Base-by-base conservation (phyloP, 2,797 vertebrate genomes). In the Bradypodion ventrale region DNA sequence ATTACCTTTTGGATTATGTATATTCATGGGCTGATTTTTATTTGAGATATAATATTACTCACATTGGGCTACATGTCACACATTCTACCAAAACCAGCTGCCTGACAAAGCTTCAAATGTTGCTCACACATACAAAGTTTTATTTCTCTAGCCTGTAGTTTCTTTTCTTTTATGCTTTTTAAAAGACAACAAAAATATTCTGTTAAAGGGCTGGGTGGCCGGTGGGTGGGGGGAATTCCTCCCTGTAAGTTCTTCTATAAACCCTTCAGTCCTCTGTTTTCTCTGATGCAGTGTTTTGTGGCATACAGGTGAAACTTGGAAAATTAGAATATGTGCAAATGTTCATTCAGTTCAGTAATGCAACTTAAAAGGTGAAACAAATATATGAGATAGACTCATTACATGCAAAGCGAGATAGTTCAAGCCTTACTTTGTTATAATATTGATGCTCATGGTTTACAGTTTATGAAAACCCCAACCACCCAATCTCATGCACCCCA, bases 1-100 rank as follows among this genome's bases (percentile, higher is more conserved):
- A 96, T 96, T 95, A 96, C 96, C 96, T 96, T 95, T 93, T 91
- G 95, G 96, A 95, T 96, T 94, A 96, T 96, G 95, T 95, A 95
- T 96, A 96, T 96, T 96, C 95, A 95, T 96, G 92, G 95, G 86
- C 94, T 94, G 95, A 96, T 96, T 95, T 95, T 95, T 95, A 95
- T 96, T 95, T 95, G 93, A 92, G 95, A 97, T 96, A 95, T 89
- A 93, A 88, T 93, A 90, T 93, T 92, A 93, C 94, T 96, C 91
- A 85, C 91, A 0, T 90, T 91, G 94, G 93, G 89, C 93, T 93
- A 92, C 93, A 93, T 94, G 95, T 95, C 83, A 68, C 92, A 83
- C 69, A 16, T 93, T 93, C 93, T 92, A 78, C 94, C 94, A 90
- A 92, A 95, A 95, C 90, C 92, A 95, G 89, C 90, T 90, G 93